Evolutionary conservation across 2,113 vertebrate species (phyloP), one percentile per base, ranked within the genome.

Genomic region (Syrrhaptes paradoxus): DNA sequence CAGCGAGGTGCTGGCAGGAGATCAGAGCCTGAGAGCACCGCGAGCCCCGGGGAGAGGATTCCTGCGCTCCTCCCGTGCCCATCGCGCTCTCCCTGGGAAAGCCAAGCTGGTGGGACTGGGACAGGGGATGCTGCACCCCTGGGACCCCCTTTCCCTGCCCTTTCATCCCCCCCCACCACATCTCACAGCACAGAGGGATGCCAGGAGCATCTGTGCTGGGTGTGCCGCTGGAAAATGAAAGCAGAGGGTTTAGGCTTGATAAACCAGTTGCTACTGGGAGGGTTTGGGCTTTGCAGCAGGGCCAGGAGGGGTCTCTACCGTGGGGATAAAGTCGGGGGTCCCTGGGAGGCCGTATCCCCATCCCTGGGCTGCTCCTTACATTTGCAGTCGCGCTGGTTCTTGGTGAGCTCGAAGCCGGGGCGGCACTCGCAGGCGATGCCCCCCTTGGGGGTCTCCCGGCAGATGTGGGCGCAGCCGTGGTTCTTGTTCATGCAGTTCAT

Each of bases 401-500:
- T 99, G 97, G 99, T 99, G 97, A 99, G 99, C 97, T 99, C 99
- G 32, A 99, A 99, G 92, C 99, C 99, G 0, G 99, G 99, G 95
- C 99, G 98, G 94, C 99, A 99, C 97, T 99, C 99, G 3, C 99
- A 99, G 97, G 99, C 99, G 20, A 99, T 99, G 89, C 98, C 98
- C 55, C 99, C 99, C 94, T 99, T 99, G 87, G 99, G 99, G 3
- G 99, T 98, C 97, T 99, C 99, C 66, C 99, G 97, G 95, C 99
- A 99, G 94, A 99, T 99, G 98, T 99, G 99, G 58, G 99, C 99
- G 10, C 99, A 99, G 96, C 99, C 99, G 0, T 99, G 99, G 95
- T 99, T 99, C 98, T 99, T 99, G 98, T 99, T 99, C 99, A 99
- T 99, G 97, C 99, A 99, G 88, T 99, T 99, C 96, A 99, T 97